Conservation (phyloP, 64 coral and sea anemone species). For the Acropora tenuis region DNA sequence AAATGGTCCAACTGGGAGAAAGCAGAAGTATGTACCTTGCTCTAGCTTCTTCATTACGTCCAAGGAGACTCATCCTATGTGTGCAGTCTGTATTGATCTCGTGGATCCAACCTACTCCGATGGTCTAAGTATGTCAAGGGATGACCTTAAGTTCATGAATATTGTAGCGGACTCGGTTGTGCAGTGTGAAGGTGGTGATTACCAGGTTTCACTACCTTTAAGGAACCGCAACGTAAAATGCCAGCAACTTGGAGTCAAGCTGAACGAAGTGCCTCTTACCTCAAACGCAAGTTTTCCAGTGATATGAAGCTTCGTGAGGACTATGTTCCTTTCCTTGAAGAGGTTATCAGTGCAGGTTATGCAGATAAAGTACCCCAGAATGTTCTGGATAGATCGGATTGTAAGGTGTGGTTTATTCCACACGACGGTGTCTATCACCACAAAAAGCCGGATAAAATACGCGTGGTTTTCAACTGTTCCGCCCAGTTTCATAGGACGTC, state of each 20-base stretch:
- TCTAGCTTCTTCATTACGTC: background rate
- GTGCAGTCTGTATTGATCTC: background rate
- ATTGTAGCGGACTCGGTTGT: too few relatives aligned
- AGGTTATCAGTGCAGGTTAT: background rate
- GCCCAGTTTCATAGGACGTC: background rate
- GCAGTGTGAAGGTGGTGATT: too few relatives aligned
- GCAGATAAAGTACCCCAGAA: background rate
- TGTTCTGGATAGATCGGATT: background rate
- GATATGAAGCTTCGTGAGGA: background rate
- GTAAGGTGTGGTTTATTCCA: conserved; percentile 12
- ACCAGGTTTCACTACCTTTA: too few relatives aligned
- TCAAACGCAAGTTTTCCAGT: too few relatives aligned
- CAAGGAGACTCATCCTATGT: background rate
- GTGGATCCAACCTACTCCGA: background rate
- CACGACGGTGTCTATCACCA: background rate
- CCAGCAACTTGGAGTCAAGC: too few relatives aligned
- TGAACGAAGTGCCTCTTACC: too few relatives aligned
- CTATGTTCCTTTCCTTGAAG: background rate
- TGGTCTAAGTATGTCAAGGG: background rate
- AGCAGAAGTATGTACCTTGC: background rate
- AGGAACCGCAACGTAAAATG: too few relatives aligned
- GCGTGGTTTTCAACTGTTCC: background rate
- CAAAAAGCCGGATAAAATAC: background rate
- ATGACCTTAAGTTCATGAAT: too few relatives aligned
- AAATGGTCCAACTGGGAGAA: conserved; percentile 68